Conservation (phyloP, 2,113 vertebrate species). For the Dinomys branickii region DNA sequence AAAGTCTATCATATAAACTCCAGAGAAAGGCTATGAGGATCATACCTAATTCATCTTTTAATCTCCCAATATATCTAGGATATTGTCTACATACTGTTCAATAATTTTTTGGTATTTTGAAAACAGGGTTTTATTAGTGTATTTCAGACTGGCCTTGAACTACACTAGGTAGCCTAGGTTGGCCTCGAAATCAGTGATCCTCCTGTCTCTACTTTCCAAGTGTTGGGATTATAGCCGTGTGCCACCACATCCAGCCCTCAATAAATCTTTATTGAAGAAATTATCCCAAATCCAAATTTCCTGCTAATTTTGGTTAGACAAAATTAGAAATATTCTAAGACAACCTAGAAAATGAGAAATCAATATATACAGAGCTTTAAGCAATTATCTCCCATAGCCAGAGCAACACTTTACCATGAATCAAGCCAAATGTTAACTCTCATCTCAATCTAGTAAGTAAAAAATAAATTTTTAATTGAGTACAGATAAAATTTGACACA, state of each 20-base stretch:
- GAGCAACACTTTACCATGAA: neutral
- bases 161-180: neutral
- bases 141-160: neutral
- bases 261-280: neutral
- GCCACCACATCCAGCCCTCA: neutral
- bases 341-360: neutral
- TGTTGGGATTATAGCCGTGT: neutral
- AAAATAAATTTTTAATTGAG: neutral
- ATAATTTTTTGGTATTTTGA: neutral
- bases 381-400: neutral
- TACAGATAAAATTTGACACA: neutral
- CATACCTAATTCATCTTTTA: neutral
- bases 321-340: slow-evolving; percentile 8
- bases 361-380: neutral
- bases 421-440: neutral
- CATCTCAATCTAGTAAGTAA: neutral
- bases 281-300: neutral
- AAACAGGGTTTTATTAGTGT: neutral
- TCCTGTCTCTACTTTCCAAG: neutral
- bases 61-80: neutral
- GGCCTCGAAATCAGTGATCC: neutral
- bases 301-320: neutral
- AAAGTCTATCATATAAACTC: neutral
- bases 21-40: neutral
- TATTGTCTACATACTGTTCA: neutral